Evolutionary conservation across 1,140 invertebrate species (phyloP), one percentile per base, ranked within the genome.

Genomic region (Drosophila kepulauana): DNA sequence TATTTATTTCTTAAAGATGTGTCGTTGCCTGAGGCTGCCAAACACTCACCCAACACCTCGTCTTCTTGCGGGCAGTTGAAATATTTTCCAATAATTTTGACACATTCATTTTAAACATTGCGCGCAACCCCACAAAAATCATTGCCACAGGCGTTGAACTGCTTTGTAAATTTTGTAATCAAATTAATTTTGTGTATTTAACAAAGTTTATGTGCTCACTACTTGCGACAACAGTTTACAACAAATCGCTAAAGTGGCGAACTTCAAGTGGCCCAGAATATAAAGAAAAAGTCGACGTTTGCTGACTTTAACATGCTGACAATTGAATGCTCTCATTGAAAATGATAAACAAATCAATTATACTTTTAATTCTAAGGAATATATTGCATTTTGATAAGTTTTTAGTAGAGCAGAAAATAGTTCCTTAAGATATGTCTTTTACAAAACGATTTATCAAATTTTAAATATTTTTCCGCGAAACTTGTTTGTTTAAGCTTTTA

Each of bases 1-100:
- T 25, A 25, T 25, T 25, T 49, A 4, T 52, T 16, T 56, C 61
- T 59, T 43, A 46, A 73, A 67, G 64, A 67, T 67, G 48, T 48
- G 28, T 67, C 51, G 25, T 11, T 33, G 56, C 82, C 84, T 52
- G 43, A 51, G 76, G 82, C 76, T 74, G 35, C 2, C 20, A 25
- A 38, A 52, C 74, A 88, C 84, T 88, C 80, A 84, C 16, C 66
- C 45, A 77, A 85, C 81, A 85, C 78, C 78, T 84, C 75, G 43
- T 64, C 43, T 33, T 33, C 3, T 25, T 7, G 61, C n/a, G 48
- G 62, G 43, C 72, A 71, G 73, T 71, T 38, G 52, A 51, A 67
- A 73, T 67, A 73, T 66, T 73, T 38, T 30, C 33, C 6, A 33
- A 13, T 33, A 61, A 63, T 64, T 70, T 75, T 71, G 68, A 65